phyloP scores from a whole-genome alignment of 1,140 invertebrate species.

The Contarinia nasturtii region DNA sequence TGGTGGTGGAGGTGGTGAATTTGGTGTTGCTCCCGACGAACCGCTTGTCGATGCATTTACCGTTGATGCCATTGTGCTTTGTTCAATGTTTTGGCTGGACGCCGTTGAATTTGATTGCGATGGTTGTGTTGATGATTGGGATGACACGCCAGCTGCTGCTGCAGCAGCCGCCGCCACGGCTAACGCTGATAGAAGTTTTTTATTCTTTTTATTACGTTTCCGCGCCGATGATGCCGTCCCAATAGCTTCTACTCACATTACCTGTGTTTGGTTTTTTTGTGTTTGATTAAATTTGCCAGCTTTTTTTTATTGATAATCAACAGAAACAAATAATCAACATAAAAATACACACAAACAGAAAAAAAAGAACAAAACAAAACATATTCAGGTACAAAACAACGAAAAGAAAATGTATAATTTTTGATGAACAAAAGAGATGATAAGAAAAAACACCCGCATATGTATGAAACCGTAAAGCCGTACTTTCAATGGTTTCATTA shows the following conservation, averaged over 20 bases:
- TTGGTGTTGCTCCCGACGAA: background rate
- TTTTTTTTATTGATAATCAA: conserved; percentile 16
- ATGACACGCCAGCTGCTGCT: background rate
- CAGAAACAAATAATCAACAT: conserved; percentile 4
- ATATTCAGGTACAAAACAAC: background rate
- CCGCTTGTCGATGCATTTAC: background rate
- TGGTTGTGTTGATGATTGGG: background rate
- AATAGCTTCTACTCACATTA: conserved; percentile 18
- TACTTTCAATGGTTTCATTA: background rate
- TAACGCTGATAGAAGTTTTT: background rate
- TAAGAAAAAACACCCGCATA: too few species aligned
- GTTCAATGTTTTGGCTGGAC: background rate
- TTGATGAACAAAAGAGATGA: background rate
- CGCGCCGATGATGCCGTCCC: background rate
- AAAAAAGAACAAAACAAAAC: too few species aligned
- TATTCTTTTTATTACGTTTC: background rate
- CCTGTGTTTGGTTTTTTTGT: conserved; percentile 6
- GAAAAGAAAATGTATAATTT: background rate
- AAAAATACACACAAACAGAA: background rate
- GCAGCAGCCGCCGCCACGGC: background rate
- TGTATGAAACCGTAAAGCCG: too few species aligned
- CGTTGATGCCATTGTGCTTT: background rate
- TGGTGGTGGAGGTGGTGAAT: background rate
- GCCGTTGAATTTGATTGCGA: background rate
- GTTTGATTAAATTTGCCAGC: background rate